Conservation (phyloP, 2,888 invertebrate genomes). For the Muscina levida region DNA sequence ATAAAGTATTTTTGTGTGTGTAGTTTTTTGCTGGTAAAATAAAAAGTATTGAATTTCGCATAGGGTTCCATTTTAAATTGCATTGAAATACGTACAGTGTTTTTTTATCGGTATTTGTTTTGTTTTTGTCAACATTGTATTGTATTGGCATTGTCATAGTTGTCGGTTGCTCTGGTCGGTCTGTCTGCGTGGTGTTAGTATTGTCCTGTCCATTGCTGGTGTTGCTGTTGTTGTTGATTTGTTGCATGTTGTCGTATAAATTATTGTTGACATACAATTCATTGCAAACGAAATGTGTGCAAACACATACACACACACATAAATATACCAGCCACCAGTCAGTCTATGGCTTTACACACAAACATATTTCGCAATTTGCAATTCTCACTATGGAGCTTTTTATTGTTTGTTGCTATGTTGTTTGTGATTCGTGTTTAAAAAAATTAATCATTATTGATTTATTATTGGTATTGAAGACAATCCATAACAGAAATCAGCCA, state of each 20-base stretch:
- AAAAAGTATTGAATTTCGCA: background rate
- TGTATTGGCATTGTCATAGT: background rate
- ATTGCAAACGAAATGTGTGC: background rate
- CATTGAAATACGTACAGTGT: constrained; percentile 2
- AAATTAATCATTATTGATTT: constrained; percentile 64
- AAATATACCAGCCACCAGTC: background rate
- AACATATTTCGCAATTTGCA: constrained; percentile 19
- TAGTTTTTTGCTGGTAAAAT: no score
- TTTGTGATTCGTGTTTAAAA: constrained; percentile 24
- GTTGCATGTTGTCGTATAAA: constrained; percentile 28
- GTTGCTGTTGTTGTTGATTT: background rate
- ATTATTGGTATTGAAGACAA: constrained; percentile 37
- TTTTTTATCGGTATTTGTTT: no score
- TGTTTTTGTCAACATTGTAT: background rate
- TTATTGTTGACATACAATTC: constrained; percentile 30
- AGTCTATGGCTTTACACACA: background rate
- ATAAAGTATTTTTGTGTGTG: background rate
- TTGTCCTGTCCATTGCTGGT: background rate
- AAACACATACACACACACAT: no score
- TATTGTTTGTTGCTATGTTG: constrained; percentile 13
- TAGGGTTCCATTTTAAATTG: constrained; percentile 2
- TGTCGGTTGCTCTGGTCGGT: background rate
- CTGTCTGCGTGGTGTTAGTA: background rate
- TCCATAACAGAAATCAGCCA: background rate
- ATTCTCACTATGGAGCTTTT: constrained; percentile 8